Evolutionary conservation across 1,140 invertebrate species (phyloP), one percentile per base, ranked within the genome.

Genomic region (Contarinia nasturtii): DNA sequence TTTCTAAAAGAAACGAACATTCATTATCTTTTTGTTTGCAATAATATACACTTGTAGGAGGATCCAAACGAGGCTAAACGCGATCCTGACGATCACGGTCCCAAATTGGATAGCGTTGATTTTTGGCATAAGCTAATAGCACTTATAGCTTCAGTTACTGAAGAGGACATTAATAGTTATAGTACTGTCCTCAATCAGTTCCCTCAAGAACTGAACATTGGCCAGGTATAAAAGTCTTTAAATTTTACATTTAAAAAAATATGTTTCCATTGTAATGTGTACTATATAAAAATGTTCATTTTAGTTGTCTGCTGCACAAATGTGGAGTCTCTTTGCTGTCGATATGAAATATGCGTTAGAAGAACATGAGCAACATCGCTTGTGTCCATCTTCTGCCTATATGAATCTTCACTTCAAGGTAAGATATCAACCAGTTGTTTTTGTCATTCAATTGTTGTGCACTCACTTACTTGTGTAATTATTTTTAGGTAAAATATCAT

Each of bases 71-170:
- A 91, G 64, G 74, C 79, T 2, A 90, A 90, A 57, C 72, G 82
- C 41, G 85, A 89, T 56, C 74, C 82, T 17, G 85, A 92, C 49
- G 88, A 95, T 54, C 82, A 84, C 54, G 91, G 87, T 1, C 89
- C 90, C 2, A 74, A 83, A 49, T 64, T 91, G 55, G 88, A 93
- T 54, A 92, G 85, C 48, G 77, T 98, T 12, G 90, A 96, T 61
- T 98, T 98, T 66, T 98, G 94, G 94, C 91, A 96, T 68, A 98
- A 97, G 57, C 69, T 98, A 27, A 94, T 98, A 53, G 91, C 92
- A 12, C 75, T 98, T 37, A 95, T 98, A 51, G 92, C 96, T 14
- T 95, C 92, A 48, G 92, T 98, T 34, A 96, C 98, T 61, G 94
- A 98, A 65, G 95, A 98, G 63, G 95, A 99, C 65, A 85, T 86